These are phyloP conservation scores for Forbesichthys papilliferus DNA, from an alignment of 2,113 vertebrate species.

Conservation along the genomic window DNA sequence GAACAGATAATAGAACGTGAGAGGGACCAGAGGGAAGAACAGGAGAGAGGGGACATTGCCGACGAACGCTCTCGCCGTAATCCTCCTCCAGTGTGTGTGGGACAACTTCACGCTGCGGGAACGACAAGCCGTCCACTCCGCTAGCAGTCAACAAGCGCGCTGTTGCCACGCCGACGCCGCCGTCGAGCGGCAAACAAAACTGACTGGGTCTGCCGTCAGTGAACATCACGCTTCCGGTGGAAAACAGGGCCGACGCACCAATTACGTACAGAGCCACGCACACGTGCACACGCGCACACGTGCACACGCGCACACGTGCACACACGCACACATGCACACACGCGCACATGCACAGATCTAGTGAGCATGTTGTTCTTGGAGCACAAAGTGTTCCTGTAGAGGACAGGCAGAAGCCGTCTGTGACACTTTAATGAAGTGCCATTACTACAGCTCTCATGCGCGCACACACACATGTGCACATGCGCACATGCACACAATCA, in stretches of 20 bases:
- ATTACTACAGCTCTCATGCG: constrained; percentile 9
- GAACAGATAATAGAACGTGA: constrained; percentile 20
- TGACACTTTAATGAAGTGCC: constrained; percentile 56
- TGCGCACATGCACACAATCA: too few species aligned
- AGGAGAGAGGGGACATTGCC: background rate
- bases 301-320: background rate
- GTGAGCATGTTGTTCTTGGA: background rate
- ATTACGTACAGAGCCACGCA: background rate
- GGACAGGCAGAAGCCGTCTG: constrained; percentile 27
- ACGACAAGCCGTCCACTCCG: constrained; percentile 10
- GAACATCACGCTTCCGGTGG: background rate
- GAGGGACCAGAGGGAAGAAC: constrained; percentile 5
- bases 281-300: background rate
- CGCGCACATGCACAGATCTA: background rate
- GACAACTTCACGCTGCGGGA: constrained; percentile 33
- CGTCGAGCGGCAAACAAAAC: constrained; percentile 10
- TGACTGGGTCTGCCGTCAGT: background rate
- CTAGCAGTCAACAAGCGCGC: constrained; percentile 18
- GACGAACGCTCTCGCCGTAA: too few species aligned
- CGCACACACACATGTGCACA: constrained; percentile 15
- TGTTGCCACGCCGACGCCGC: background rate
- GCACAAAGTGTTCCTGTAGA: constrained; percentile 22
- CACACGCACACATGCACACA: too few species aligned
- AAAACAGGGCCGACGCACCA: background rate
- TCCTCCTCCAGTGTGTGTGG: constrained; percentile 36